phyloP scores from a whole-genome alignment of 2,797 vertebrate genomes.

The Cephalopachus bancanus region DNA sequence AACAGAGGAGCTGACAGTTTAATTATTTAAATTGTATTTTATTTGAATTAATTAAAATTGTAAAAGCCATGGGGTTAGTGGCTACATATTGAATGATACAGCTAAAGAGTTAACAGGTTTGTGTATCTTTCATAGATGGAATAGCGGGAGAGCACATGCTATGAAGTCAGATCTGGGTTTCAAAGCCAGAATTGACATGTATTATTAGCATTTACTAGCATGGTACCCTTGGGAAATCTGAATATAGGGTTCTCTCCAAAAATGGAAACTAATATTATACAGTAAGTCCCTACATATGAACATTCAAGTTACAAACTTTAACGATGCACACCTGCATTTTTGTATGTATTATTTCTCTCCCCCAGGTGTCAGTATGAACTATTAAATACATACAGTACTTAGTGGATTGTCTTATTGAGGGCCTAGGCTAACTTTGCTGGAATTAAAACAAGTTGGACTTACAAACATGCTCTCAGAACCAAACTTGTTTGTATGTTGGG shows the following conservation, averaged over 20 bases:
- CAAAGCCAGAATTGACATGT: background rate
- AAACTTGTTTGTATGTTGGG: too few relatives aligned
- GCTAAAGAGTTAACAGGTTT: background rate
- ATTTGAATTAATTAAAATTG: slow-evolving; percentile 12
- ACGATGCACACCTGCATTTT: too few relatives aligned
- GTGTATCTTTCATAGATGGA: background rate
- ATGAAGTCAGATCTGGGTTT: slow-evolving; percentile 7
- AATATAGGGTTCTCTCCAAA: background rate
- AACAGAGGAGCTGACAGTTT: slow-evolving; percentile 21
- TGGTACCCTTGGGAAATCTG: background rate
- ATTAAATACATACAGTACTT: too few relatives aligned
- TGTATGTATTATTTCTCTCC: too few relatives aligned
- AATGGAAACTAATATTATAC: too few relatives aligned
- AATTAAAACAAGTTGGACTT: too few relatives aligned
- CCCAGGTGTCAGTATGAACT: too few relatives aligned
- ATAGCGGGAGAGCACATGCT: background rate
- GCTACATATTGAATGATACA: background rate
- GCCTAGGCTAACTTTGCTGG: too few relatives aligned
- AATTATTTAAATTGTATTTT: slow-evolving; percentile 1
- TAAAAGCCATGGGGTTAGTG: background rate
- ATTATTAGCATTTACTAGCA: background rate
- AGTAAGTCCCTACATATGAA: too few relatives aligned
- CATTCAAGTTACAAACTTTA: too few relatives aligned
- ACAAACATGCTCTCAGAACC: too few relatives aligned
- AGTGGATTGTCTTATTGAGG: too few relatives aligned